A percentile compares a stretch with the other conserved stretches of the same genome.
Evolutionary conservation across 1,140 invertebrate genomes (phyloP).

Genomic region (Macrosteles quadrilineatus): DNA sequence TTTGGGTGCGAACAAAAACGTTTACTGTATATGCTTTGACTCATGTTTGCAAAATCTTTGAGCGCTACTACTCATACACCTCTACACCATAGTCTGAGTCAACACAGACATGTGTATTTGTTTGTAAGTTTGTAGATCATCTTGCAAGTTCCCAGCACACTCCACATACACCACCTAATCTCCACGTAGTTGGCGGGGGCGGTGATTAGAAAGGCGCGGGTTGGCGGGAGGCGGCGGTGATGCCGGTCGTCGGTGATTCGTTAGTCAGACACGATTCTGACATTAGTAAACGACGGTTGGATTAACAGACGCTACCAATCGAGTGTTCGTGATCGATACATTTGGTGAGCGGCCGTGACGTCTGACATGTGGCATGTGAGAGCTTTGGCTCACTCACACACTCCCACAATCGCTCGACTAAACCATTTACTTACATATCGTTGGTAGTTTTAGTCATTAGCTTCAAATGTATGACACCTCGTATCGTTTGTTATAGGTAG

Average conservation of each 20-base stretch:
- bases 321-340: slow-evolving; percentile 8
- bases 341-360: neutral
- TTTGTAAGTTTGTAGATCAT: no score
- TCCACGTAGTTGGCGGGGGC: neutral
- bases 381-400: neutral
- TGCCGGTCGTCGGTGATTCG: neutral
- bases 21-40: no score
- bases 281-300: slow-evolving; percentile 6
- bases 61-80: no score
- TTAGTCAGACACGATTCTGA: slow-evolving; percentile 21
- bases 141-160: no score
- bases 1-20: no score
- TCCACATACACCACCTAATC: no score
- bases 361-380: neutral
- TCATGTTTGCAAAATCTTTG: no score
- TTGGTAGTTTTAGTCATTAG: neutral
- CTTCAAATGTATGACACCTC: no score
- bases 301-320: slow-evolving; percentile 14
- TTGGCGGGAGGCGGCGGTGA: neutral
- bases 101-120: no score
- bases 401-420: neutral
- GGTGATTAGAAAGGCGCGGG: slow-evolving; percentile 16
- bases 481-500: no score
- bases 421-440: neutral
- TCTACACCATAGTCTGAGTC: no score